Evolutionary conservation across 2,888 invertebrate species (phyloP), one percentile per base, ranked within the genome.

Genomic region (Smittia aterrima): DNA sequence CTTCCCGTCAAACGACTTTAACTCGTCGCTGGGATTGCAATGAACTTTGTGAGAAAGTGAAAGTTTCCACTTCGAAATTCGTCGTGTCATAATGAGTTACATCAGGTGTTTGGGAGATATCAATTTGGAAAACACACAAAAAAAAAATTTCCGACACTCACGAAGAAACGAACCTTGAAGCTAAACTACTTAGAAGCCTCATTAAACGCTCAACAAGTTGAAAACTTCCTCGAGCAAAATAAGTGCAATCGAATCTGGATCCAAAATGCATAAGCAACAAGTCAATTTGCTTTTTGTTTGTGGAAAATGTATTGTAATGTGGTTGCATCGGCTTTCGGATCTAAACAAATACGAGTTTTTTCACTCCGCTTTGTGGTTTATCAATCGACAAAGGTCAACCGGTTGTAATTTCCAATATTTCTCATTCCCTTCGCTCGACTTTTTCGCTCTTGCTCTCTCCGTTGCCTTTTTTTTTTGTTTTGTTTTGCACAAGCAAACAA

Each of bases 381-480:
- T 20, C 18, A n/a, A 20, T 20, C 41, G 67, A 24, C 25, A 67
- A 67, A 67, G 67, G 67, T 67, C 67, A 67, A 67, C 67, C 20
- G 41, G 67, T 67, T 67, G 41, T 24, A 47, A 47, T 47, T 16
- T n/a, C 11, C 47, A 11, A 47, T 67, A 67, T 40, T 22, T 67
- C 41, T 24, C 13, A 38, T 3, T 66, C 32, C 47, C 47, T 47
- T n/a, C 38, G 1, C 11, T 67, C 41, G 13, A n/a, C 16, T 20
- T 20, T 47, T 22, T 66, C 66, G n/a, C 3, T 20, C 22, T 58
- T 58, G 16, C 22, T 22, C 7, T 58, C 58, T 16, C 32, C 32
- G 32, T 32, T 9, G 3, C 32, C 9, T 9, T 32, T 32, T 32
- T 32, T 32, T 32, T 32, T n/a, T n/a, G n/a, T n/a, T n/a, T n/a